Evolutionary conservation across 1,140 invertebrate species (phyloP).

Genomic region (Pogonomyrmex californicus): DNA sequence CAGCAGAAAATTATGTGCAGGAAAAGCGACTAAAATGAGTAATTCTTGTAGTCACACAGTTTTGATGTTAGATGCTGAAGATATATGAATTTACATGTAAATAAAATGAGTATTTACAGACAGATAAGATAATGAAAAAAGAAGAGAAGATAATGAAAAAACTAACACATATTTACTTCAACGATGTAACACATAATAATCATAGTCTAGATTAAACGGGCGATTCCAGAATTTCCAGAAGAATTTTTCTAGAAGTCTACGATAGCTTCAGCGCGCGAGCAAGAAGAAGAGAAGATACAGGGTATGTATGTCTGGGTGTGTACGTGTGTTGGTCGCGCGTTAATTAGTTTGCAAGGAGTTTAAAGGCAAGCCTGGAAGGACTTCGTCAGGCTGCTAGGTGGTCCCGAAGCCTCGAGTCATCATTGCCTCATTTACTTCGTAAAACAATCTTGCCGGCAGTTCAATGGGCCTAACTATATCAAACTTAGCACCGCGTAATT

Average conservation of each 20-base stretch:
- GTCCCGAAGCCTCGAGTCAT: slow-evolving; percentile 85
- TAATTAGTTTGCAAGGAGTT: slow-evolving; percentile 74
- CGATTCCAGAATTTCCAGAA: background rate
- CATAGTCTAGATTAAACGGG: background rate
- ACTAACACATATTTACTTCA: background rate
- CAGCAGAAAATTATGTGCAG: background rate
- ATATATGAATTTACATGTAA: background rate
- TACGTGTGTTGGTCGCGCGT: slow-evolving; percentile 63
- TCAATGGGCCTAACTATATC: slow-evolving; percentile 83
- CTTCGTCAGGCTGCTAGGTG: slow-evolving; percentile 79
- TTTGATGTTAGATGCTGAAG: background rate
- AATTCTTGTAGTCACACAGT: background rate
- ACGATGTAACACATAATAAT: background rate
- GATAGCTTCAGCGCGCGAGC: slow-evolving; percentile 30
- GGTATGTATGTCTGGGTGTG: slow-evolving; percentile 66
- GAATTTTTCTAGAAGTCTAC: slow-evolving; percentile 45
- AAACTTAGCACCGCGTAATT: slow-evolving; percentile 83
- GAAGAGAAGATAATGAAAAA: background rate
- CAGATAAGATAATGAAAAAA: background rate
- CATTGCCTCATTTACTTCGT: slow-evolving; percentile 86
- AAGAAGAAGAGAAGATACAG: slow-evolving; percentile 60
- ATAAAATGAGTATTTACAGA: background rate
- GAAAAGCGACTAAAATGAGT: background rate
- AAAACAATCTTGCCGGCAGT: slow-evolving; percentile 84
- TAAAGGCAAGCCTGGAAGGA: slow-evolving; percentile 65